These are phyloP conservation scores for Leptopterna dolabrata DNA, from an alignment of 2,888 invertebrate species.

Conservation along the genomic window DNA sequence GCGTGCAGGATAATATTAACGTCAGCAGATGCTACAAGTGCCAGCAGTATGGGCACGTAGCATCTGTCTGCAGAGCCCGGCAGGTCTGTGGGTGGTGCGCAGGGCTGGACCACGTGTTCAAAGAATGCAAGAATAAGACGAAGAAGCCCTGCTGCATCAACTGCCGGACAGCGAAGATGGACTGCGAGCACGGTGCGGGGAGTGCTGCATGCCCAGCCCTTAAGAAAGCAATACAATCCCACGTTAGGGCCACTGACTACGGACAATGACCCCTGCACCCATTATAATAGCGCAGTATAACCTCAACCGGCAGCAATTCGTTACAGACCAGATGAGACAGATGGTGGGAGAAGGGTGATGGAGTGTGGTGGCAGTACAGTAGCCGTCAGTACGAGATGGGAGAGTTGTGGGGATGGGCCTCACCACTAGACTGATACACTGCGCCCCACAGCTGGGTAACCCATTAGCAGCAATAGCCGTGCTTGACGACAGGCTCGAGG, in stretches of 20 bases:
- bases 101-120: neutral
- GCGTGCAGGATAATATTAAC: too few species aligned
- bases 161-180: neutral
- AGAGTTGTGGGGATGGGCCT: neutral
- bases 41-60: too few species aligned
- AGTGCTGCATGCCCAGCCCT: neutral
- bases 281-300: neutral
- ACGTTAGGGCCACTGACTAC: neutral
- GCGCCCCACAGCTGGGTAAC: neutral
- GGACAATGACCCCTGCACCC: neutral
- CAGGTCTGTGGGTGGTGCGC: constrained; percentile 4
- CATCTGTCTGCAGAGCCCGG: too few species aligned
- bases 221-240: neutral
- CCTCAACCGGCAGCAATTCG: neutral
- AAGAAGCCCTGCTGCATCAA: neutral
- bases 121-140: neutral
- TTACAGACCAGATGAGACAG: neutral
- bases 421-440: neutral
- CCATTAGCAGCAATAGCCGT: neutral
- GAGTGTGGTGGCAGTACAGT: neutral
- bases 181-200: neutral
- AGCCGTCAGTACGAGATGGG: neutral
- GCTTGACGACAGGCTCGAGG: neutral
- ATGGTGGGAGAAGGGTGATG: neutral
- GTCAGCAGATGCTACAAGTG: too few species aligned